Conservation (phyloP, 2,797 vertebrate species). For the Bucorvus abyssinicus region DNA sequence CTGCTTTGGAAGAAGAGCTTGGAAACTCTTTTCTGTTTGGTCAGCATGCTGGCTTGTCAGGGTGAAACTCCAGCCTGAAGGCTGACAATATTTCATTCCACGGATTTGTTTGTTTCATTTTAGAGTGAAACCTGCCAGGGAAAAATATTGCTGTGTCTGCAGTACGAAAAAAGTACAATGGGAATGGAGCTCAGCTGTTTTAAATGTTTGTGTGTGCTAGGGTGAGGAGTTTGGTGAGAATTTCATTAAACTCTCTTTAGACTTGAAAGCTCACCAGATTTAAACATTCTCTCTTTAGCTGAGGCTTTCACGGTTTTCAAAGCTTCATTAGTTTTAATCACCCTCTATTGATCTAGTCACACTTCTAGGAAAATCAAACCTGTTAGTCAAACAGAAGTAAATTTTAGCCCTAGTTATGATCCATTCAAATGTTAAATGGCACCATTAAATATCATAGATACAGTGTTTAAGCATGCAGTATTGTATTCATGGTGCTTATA, state of each 20-base stretch:
- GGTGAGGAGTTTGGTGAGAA: not conserved
- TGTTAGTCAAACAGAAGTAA: conserved; percentile 24
- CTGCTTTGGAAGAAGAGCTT: not conserved
- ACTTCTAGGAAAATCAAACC: conserved; percentile 1
- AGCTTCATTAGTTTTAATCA: conserved; percentile 42
- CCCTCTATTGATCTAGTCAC: not conserved
- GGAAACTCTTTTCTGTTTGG: not conserved
- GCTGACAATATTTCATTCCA: not conserved
- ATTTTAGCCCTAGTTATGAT: conserved; percentile 9
- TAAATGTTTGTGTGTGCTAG: not conserved
- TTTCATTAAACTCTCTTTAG: not conserved
- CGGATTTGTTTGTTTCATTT: not conserved
- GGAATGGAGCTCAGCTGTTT: not conserved
- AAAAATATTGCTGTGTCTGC: not conserved
- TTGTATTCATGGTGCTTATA: not conserved
- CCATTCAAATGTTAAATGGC: conserved; percentile 12
- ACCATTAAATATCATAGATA: not conserved
- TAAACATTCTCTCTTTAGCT: not conserved
- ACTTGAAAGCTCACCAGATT: not conserved
- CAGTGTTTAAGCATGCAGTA: not conserved
- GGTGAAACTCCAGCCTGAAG: not conserved
- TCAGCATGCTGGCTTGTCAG: not conserved
- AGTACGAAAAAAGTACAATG: not conserved
- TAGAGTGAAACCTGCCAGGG: not conserved
- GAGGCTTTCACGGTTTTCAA: conserved; percentile 4